A percentile compares a stretch with the other conserved stretches of the same genome.
These are phyloP conservation scores for Beris morrisii DNA, from an alignment of 2,888 invertebrate genomes.

Conservation along the genomic window DNA sequence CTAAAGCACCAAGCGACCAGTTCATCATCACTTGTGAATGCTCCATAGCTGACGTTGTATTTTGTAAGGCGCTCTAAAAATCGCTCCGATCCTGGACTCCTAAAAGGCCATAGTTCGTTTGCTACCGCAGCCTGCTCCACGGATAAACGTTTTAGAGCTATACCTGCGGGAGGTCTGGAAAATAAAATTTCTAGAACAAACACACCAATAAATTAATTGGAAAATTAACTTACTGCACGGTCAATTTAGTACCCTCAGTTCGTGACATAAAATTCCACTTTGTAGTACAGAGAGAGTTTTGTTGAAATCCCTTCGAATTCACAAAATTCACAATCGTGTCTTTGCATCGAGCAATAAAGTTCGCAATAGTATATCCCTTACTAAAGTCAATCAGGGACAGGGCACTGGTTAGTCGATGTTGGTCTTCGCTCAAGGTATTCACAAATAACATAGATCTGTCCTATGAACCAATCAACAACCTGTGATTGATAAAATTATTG, in stretches of 20 bases:
- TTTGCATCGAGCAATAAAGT: too few species aligned
- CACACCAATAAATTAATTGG: too few species aligned
- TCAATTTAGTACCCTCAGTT: slow-evolving; percentile 14
- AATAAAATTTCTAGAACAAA: neutral
- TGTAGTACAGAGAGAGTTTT: too few species aligned
- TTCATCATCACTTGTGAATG: slow-evolving; percentile 38
- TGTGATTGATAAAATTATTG: too few species aligned
- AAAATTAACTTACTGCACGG: slow-evolving; percentile 21
- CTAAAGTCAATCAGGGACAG: slow-evolving; percentile 49
- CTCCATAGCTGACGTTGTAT: slow-evolving; percentile 41
- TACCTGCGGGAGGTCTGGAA: slow-evolving; percentile 38
- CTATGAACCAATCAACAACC: slow-evolving; percentile 38
- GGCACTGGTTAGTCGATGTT: slow-evolving; percentile 44
- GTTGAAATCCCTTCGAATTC: too few species aligned
- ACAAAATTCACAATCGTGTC: neutral
- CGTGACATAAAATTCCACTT: slow-evolving; percentile 23
- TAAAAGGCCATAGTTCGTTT: slow-evolving; percentile 42
- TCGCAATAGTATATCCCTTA: neutral
- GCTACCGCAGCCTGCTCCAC: slow-evolving; percentile 37
- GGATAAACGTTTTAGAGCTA: slow-evolving; percentile 37
- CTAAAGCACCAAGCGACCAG: slow-evolving; percentile 42
- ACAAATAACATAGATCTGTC: slow-evolving; percentile 53
- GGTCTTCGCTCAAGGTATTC: slow-evolving; percentile 43
- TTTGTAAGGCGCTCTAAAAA: slow-evolving; percentile 39
- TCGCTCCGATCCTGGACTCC: slow-evolving; percentile 39